Conservation (phyloP, 2,797 vertebrate species). For the Clarias fuscus region DNA sequence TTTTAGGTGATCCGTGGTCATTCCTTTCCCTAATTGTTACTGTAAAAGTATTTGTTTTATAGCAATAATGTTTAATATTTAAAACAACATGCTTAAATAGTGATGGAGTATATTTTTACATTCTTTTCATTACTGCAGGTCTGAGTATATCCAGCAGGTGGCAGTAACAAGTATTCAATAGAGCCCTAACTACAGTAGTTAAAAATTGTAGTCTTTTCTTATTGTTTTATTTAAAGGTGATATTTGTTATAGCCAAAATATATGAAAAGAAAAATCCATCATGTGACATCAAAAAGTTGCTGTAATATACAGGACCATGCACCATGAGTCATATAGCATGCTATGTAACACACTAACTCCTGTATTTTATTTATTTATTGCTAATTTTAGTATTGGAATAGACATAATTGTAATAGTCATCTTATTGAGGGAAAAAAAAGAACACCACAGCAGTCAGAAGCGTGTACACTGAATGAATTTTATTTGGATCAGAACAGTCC, state of each 20-base stretch:
- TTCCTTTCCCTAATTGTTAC: not conserved
- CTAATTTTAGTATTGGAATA: not conserved
- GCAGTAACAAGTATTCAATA: not conserved
- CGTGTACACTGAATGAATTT: constrained; percentile 64
- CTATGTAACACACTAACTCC: not conserved
- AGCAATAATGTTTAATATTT: no score
- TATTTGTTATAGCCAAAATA: not conserved
- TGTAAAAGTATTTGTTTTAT: not conserved
- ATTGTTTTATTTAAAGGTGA: not conserved
- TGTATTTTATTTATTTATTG: not conserved
- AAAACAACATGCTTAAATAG: no score
- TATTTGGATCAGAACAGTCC: constrained; percentile 67
- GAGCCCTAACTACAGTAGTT: not conserved
- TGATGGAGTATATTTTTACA: not conserved
- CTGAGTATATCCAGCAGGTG: not conserved
- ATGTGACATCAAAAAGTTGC: not conserved
- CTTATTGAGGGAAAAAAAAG: not conserved
- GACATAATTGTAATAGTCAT: not conserved
- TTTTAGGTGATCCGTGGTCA: no score
- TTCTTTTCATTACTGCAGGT: not conserved
- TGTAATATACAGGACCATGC: not conserved
- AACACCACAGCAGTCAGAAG: not conserved
- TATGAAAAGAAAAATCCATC: not conserved
- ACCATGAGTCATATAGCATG: not conserved
- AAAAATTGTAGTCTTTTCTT: not conserved